Evolutionary conservation across 2,113 vertebrate genomes (phyloP), one percentile per base, ranked within the genome.

Genomic region (Suricata suricatta): DNA sequence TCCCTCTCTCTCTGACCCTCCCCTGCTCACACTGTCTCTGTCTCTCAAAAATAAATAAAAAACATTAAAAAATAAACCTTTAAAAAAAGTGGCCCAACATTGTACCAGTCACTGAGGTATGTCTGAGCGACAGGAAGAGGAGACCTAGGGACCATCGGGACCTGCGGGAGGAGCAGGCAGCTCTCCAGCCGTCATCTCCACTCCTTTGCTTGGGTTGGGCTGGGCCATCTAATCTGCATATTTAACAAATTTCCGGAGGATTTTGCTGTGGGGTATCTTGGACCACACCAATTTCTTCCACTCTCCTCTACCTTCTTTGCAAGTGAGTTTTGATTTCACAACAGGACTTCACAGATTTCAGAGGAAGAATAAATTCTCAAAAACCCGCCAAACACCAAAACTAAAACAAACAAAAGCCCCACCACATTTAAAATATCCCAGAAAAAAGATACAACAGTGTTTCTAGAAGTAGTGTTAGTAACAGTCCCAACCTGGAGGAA

Each of bases 281-380:
- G 44, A 68, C 35, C 57, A 74, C 35, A 69, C 23, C 90, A 31
- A 41, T 60, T 72, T 77, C 8, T 52, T 92, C 88, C 74, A 33
- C 41, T 80, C 47, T 25, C 21, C 5, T 52, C 44, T 87, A 41
- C 23, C 17, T 94, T 77, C 31, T 91, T 60, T 80, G 60, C 74
- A 77, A 92, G 64, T 1, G 14, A 81, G 25, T 76, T 96, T 94
- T 0, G 23, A 35, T 83, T 88, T 90, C 54, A 76, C 47, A 88
- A 69, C 57, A 29, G 66, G 47, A 72, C 27, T 79, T 64, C 21
- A 57, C 5, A 54, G 38, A 80, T 90, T 85, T 25, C n/a, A n/a
- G 33, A 71, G 23, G 50, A 33, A 66, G 52, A 92, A 72, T 57
- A 71, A 89, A 38, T 44, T 72, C 63, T 63, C 60, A 64, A 64